Evolutionary conservation across 2,113 vertebrate species (phyloP).

Genomic region (Chloropsis cyanopogon): DNA sequence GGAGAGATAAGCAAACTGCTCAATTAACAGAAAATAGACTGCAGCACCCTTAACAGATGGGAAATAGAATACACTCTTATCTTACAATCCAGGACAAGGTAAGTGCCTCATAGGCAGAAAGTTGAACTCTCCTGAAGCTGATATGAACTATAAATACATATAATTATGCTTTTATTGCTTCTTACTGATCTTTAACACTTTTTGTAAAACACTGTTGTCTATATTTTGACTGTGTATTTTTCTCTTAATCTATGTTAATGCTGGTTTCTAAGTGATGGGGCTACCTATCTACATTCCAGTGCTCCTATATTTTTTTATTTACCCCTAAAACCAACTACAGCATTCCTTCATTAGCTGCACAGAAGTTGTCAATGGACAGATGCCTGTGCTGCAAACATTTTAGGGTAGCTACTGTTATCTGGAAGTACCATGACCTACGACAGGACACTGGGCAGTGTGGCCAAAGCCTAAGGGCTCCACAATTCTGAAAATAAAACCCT

Average conservation of each 20-base stretch:
- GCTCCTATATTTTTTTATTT: not conserved
- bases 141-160: not conserved
- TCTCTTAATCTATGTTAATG: not conserved
- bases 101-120: not conserved
- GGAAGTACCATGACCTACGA: not conserved
- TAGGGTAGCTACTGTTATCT: not conserved
- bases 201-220: not conserved
- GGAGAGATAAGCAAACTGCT: no score
- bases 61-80: no score
- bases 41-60: no score
- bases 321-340: not conserved
- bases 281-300: not conserved
- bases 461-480: not conserved
- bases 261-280: not conserved
- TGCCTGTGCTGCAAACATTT: not conserved
- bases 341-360: not conserved
- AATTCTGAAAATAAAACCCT: not conserved
- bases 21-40: no score
- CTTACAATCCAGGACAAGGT: no score
- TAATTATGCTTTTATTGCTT: not conserved
- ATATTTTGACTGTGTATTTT: not conserved
- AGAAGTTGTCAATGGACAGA: not conserved
- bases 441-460: not conserved
- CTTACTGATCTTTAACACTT: not conserved
- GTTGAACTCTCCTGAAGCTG: not conserved